Conservation (phyloP, 64 coral and sea anemone species). For the Trachythela sp. region DNA sequence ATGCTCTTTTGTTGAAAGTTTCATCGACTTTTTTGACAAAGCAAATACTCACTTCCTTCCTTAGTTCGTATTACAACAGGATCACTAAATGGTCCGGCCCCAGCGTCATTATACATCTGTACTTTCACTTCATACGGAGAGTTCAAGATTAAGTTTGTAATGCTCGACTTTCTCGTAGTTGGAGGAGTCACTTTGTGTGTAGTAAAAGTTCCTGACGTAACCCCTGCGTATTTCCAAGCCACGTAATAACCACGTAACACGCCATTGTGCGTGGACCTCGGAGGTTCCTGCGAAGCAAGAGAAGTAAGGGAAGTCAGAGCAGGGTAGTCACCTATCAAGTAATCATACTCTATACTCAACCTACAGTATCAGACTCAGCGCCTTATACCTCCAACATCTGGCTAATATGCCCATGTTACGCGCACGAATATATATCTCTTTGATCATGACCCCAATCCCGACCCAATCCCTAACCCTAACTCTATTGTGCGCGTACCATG, state of each 20-base stretch:
- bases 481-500: too few relatives aligned
- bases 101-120: background rate
- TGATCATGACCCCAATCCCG: too few relatives aligned
- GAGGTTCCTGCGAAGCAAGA: background rate
- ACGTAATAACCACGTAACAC: constrained; percentile 3
- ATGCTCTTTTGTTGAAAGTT: too few relatives aligned
- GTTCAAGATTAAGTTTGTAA: background rate
- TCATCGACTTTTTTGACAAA: too few relatives aligned
- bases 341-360: too few relatives aligned
- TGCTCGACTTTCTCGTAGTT: background rate
- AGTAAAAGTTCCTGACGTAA: background rate
- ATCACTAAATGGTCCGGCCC: background rate
- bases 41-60: background rate
- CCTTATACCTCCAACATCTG: too few relatives aligned
- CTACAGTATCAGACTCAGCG: too few relatives aligned
- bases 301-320: background rate
- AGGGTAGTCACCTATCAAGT: background rate
- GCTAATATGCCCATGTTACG: too few relatives aligned
- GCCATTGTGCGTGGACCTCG: background rate
- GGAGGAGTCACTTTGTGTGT: background rate
- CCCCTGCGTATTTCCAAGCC: background rate
- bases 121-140: constrained; percentile 17
- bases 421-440: too few relatives aligned
- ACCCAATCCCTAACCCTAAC: too few relatives aligned
- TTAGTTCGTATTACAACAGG: background rate